Percentiles rank a stretch among this genome's conserved stretches.
Conservation (phyloP, 2,888 invertebrate species). For the Pyrgus malvae region DNA sequence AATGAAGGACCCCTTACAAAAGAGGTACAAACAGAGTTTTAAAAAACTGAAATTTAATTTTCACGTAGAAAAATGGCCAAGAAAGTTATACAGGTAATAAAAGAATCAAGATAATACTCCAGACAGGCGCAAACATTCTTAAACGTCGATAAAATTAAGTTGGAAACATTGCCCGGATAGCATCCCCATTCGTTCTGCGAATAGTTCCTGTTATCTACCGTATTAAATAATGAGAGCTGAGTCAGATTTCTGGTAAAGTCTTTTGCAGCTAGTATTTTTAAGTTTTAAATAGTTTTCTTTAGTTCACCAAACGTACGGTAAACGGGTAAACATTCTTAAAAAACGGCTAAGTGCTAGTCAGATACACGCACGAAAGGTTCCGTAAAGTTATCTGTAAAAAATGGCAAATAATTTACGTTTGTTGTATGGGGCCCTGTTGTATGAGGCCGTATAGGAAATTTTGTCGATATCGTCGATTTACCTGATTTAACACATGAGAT, state of each 20-base stretch:
- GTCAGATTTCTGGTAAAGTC: neutral
- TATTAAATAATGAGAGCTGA: conserved; percentile 10
- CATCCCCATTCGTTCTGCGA: conserved; percentile 20
- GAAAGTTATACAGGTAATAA: neutral
- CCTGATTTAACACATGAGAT: too few relatives aligned
- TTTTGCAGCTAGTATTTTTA: neutral
- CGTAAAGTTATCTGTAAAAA: too few relatives aligned
- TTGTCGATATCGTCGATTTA: too few relatives aligned
- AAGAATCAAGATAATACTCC: conserved; percentile 8
- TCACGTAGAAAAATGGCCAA: neutral
- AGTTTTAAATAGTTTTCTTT: neutral
- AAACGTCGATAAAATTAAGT: conserved; percentile 26
- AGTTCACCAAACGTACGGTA: neutral
- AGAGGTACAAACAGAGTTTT: too few relatives aligned
- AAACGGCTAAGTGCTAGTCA: too few relatives aligned
- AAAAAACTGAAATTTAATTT: neutral
- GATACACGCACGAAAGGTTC: too few relatives aligned
- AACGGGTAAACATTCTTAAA: too few relatives aligned
- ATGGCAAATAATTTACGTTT: too few relatives aligned
- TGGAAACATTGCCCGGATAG: conserved; percentile 16
- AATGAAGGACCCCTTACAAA: too few relatives aligned
- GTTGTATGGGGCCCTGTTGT: too few relatives aligned
- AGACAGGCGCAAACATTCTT: conserved; percentile 19
- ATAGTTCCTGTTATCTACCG: conserved; percentile 18
- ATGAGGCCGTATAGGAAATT: too few relatives aligned